Evolutionary conservation across 2,797 vertebrate genomes (phyloP).

Genomic region (Gymnothorax javanicus): DNA sequence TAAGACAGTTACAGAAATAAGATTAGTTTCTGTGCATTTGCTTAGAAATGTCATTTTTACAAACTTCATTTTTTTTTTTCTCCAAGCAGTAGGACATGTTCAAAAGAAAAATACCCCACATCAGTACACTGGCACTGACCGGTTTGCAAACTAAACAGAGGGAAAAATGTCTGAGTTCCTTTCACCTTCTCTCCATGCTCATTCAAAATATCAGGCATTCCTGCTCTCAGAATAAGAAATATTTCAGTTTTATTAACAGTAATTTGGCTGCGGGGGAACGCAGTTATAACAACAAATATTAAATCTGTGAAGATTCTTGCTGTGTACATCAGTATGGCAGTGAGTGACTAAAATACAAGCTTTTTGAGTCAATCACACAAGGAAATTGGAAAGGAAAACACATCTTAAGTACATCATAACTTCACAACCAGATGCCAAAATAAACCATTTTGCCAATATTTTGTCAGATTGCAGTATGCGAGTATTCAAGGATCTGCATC

Average conservation of each 20-base stretch:
- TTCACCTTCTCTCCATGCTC: conserved; percentile 39
- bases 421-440: background rate
- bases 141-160: background rate
- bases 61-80: no score
- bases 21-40: no score
- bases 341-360: background rate
- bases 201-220: conserved; percentile 73
- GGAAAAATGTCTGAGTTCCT: background rate
- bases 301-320: background rate
- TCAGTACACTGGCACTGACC: background rate
- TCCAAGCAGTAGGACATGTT: background rate
- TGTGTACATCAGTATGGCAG: background rate
- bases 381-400: background rate
- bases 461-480: background rate
- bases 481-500: background rate
- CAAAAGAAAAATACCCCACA: background rate
- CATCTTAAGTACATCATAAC: background rate
- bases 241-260: conserved; percentile 59
- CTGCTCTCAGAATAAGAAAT: conserved; percentile 67
- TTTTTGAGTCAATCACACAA: background rate
- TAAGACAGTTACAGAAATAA: background rate
- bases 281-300: background rate
- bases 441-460: background rate
- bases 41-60: no score
- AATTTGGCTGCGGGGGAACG: conserved; percentile 29